Evolutionary conservation across 1,140 invertebrate species (phyloP).

Genomic region (Solenopsis fugax): DNA sequence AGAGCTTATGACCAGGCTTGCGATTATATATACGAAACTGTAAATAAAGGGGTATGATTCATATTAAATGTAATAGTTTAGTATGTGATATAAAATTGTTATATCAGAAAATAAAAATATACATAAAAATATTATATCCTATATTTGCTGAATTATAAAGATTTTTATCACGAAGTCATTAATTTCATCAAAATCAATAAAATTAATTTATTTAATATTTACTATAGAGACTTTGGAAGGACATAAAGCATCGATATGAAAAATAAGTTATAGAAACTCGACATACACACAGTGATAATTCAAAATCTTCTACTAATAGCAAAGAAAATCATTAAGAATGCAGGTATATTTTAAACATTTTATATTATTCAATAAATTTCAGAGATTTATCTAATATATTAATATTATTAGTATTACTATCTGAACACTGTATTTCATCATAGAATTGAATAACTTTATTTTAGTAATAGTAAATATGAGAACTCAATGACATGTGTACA

Average conservation of each 20-base stretch:
- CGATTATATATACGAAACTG: slow-evolving; percentile 62
- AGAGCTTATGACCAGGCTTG: slow-evolving; percentile 64
- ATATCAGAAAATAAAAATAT: background rate
- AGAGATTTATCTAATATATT: background rate
- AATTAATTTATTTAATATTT: slow-evolving; percentile 27
- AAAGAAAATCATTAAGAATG: background rate
- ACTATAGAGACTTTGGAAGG: slow-evolving; percentile 67
- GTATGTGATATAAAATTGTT: background rate
- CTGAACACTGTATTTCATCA: background rate
- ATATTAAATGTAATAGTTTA: background rate
- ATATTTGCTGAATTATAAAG: background rate
- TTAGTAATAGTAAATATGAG: background rate
- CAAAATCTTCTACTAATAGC: background rate
- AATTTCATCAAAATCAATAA: background rate
- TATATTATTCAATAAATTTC: background rate
- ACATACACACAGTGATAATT: background rate
- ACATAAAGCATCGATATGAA: slow-evolving; percentile 68
- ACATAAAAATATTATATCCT: background rate
- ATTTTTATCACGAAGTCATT: background rate
- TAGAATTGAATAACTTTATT: background rate
- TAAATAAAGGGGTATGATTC: slow-evolving; percentile 66
- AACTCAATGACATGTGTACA: background rate
- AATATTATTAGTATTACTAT: background rate
- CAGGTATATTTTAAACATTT: background rate
- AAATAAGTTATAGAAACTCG: slow-evolving; percentile 1